Conservation (phyloP, 2,888 invertebrate genomes). For the Dascillus cervinus region DNA sequence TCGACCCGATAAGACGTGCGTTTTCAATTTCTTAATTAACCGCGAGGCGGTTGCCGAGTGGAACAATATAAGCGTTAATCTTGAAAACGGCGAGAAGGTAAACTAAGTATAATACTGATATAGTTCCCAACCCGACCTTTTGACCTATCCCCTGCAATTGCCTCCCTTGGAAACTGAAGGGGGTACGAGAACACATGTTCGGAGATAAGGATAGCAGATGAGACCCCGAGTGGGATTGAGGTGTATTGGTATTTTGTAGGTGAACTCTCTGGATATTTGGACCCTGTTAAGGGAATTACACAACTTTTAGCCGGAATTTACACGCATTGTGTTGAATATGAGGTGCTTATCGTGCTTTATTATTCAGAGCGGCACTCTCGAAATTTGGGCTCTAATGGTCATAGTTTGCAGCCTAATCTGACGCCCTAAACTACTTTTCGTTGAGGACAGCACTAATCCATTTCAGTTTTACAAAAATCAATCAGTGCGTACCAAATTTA, state of each 20-base stretch:
- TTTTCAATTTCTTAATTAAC: too few relatives aligned
- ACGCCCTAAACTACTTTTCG: too few relatives aligned
- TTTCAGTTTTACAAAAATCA: too few relatives aligned
- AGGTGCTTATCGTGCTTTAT: conserved; percentile 8
- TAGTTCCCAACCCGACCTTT: conserved; percentile 5
- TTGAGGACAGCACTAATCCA: too few relatives aligned
- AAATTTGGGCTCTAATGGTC: too few relatives aligned
- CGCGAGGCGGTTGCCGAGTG: too few relatives aligned
- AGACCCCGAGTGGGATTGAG: conserved; percentile 1
- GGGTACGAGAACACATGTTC: conserved; percentile 2
- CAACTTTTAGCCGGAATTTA: conserved; percentile 4
- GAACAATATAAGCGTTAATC: too few relatives aligned
- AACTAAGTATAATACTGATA: conserved; percentile 6
- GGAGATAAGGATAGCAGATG: conserved; percentile 2
- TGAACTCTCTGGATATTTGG: conserved; percentile 7
- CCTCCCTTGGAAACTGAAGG: conserved; percentile 3
- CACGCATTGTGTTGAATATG: conserved; percentile 8
- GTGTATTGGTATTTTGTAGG: conserved; percentile 6
- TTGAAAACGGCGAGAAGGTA: too few relatives aligned
- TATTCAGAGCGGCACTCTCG: conserved; percentile 3
- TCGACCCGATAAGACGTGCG: too few relatives aligned
- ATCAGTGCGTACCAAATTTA: too few relatives aligned
- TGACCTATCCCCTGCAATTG: conserved; percentile 5
- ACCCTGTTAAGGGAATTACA: conserved; percentile 7
- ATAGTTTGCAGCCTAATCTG: too few relatives aligned